These are phyloP conservation scores for Hyposoter didymator DNA, from an alignment of 2,888 invertebrate species.

Conservation along the genomic window DNA sequence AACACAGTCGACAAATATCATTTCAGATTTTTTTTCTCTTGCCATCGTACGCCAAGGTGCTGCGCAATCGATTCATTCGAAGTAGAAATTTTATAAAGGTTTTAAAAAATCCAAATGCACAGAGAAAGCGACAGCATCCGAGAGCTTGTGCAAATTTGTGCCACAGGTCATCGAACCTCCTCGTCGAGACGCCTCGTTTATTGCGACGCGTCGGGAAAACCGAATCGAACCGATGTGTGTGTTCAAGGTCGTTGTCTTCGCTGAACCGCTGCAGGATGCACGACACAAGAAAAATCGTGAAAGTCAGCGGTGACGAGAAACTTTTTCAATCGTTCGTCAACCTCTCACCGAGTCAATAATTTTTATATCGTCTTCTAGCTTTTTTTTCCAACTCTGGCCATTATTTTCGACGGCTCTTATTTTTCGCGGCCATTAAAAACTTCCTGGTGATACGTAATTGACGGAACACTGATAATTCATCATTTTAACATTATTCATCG, in stretches of 20 bases:
- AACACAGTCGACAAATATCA: not conserved
- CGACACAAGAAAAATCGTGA: slow-evolving; percentile 31
- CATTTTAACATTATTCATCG: not conserved
- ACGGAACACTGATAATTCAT: not conserved
- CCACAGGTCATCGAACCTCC: slow-evolving; percentile 34
- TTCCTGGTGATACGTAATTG: slow-evolving; percentile 38
- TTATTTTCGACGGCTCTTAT: not conserved
- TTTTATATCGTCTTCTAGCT: not conserved
- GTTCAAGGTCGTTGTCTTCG: slow-evolving; percentile 41
- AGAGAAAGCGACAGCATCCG: slow-evolving; percentile 45
- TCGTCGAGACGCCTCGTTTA: not conserved
- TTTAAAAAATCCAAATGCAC: not conserved
- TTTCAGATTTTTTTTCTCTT: not conserved
- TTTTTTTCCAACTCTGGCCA: not conserved
- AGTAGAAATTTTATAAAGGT: not conserved
- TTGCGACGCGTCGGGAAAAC: slow-evolving; percentile 14
- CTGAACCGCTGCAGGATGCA: slow-evolving; percentile 4
- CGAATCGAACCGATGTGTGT: slow-evolving; percentile 8
- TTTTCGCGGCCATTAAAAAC: not conserved
- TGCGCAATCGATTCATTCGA: slow-evolving; percentile 20
- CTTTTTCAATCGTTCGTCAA: slow-evolving; percentile 44
- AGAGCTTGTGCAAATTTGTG: slow-evolving; percentile 41
- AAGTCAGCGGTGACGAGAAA: slow-evolving; percentile 29
- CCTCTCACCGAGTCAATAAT: slow-evolving; percentile 13
- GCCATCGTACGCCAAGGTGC: not conserved